phyloP scores from a whole-genome alignment of 2,888 invertebrate species.

The Epirrhoe alternata region DNA sequence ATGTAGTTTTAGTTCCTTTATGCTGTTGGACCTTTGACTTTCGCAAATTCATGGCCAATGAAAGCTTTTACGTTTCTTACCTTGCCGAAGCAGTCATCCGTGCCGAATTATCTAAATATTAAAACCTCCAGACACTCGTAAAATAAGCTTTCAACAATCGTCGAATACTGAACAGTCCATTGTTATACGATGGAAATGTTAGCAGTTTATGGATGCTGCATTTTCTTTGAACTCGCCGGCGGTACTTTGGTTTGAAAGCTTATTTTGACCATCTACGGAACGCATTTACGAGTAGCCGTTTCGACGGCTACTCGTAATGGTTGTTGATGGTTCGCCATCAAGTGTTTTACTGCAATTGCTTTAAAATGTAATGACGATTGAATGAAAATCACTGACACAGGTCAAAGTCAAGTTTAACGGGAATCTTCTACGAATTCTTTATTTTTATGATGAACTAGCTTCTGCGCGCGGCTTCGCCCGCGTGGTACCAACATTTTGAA shows the following conservation, averaged over 20 bases:
- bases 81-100: constrained; percentile 6
- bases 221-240: constrained; percentile 20
- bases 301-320: too few species aligned
- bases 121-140: constrained; percentile 14
- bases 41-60: not conserved
- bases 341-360: not conserved
- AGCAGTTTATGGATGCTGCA: constrained; percentile 18
- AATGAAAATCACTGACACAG: not conserved
- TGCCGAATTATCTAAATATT: constrained; percentile 11
- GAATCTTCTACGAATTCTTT: not conserved
- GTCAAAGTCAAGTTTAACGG: not conserved
- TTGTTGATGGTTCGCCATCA: too few species aligned
- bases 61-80: constrained; percentile 4
- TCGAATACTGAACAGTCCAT: constrained; percentile 12
- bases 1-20: too few species aligned
- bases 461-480: too few species aligned
- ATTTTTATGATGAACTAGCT: too few species aligned
- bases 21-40: not conserved
- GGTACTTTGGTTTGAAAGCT: not conserved
- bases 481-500: too few species aligned
- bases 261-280: constrained; percentile 4
- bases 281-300: not conserved
- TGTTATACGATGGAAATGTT: constrained; percentile 23
- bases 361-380: not conserved
- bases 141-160: constrained; percentile 15